Percentiles rank a stretch among this genome's conserved stretches.
These are phyloP conservation scores for Marmota monax DNA, from an alignment of 2,113 vertebrate species.

Conservation along the genomic window DNA sequence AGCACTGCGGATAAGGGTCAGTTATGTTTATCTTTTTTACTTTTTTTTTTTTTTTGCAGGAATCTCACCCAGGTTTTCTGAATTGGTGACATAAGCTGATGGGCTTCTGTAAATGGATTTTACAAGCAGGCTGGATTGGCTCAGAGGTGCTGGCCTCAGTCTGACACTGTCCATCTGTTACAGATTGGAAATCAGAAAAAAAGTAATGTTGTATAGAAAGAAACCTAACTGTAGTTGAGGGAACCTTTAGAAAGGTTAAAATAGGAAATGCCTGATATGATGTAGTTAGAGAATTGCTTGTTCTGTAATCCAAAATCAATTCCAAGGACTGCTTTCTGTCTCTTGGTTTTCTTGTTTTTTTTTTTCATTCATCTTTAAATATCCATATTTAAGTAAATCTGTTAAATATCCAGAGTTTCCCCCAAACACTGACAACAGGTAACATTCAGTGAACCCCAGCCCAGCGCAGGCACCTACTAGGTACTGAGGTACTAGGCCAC, in stretches of 20 bases:
- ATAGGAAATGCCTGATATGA: not conserved
- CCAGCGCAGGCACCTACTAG: not conserved
- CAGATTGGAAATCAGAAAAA: constrained; percentile 63
- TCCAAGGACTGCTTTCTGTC: not conserved
- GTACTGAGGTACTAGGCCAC: not conserved
- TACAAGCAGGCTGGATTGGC: not conserved
- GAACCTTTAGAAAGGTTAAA: not conserved
- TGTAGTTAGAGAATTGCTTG: not conserved
- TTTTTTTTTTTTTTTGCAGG: not conserved
- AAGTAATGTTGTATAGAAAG: not conserved
- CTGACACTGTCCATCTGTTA: constrained; percentile 15
- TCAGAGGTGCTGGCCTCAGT: not conserved
- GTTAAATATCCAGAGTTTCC: not conserved
- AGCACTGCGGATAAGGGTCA: not conserved
- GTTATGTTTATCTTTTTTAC: constrained; percentile 6
- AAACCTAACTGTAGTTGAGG: not conserved
- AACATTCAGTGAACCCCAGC: not conserved
- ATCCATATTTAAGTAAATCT: too few species aligned
- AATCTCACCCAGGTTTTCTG: not conserved
- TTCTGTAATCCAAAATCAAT: not conserved
- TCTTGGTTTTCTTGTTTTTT: not conserved
- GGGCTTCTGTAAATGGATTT: constrained; percentile 34
- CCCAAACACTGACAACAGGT: not conserved
- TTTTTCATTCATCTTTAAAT: not conserved
- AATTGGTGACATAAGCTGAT: constrained; percentile 41